Evolutionary conservation across 2,797 vertebrate genomes (phyloP).

Genomic region (Spatula clypeata): DNA sequence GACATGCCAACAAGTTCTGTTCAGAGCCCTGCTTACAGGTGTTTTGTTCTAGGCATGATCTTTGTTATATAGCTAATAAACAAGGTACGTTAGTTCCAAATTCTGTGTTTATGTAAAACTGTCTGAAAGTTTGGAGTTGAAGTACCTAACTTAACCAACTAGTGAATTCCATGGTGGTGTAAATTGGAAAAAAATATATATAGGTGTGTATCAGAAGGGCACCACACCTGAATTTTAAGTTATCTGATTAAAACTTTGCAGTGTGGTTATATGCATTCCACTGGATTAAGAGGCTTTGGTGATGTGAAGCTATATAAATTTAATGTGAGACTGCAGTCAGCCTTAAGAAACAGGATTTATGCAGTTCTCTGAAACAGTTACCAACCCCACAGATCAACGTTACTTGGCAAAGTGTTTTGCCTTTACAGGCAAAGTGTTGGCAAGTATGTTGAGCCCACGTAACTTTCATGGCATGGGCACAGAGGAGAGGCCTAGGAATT

Average conservation of each 20-base stretch:
- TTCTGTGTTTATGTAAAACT: background rate
- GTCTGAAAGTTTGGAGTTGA: background rate
- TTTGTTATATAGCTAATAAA: background rate
- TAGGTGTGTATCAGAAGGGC: background rate
- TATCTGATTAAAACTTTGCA: background rate
- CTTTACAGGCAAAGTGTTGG: background rate
- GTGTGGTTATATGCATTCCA: background rate
- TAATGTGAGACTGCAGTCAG: background rate
- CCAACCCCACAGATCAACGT: background rate
- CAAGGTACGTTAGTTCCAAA: background rate
- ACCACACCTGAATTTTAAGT: too few relatives aligned
- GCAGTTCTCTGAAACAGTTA: background rate
- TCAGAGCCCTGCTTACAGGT: background rate
- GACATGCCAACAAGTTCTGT: background rate
- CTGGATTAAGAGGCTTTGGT: background rate
- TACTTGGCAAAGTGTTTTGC: background rate
- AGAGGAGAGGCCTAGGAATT: background rate
- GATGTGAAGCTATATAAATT: background rate
- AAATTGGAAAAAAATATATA: background rate
- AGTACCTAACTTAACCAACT: background rate
- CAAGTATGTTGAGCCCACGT: background rate
- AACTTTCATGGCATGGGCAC: background rate
- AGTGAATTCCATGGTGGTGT: background rate
- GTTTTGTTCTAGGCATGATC: background rate
- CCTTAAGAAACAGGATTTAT: background rate